A percentile compares a stretch with the other conserved stretches of the same genome.
phyloP scores from a whole-genome alignment of 2,113 vertebrate genomes.

The Pituophis catenifer region DNA sequence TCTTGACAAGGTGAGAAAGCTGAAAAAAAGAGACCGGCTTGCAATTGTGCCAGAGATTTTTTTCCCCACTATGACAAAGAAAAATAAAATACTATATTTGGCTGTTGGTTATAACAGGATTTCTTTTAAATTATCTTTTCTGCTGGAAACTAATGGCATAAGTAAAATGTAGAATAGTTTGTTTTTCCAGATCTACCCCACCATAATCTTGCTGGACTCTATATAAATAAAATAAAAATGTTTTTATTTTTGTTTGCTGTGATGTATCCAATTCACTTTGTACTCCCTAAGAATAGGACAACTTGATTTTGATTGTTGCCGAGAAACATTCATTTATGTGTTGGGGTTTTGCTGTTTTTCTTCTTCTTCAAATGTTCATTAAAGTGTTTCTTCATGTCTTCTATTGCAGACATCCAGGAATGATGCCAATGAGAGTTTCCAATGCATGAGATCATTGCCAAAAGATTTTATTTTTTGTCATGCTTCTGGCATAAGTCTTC shows the following conservation, averaged over 20 bases:
- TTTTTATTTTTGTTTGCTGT: background rate
- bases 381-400: slow-evolving; percentile 9
- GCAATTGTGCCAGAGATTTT: background rate
- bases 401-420: slow-evolving; percentile 21
- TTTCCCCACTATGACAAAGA: background rate
- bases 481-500: slow-evolving; percentile 4
- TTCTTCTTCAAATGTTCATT: background rate
- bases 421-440: slow-evolving; percentile 21
- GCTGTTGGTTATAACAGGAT: background rate
- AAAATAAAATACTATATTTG: background rate
- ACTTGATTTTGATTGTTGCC: background rate
- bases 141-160: slow-evolving; percentile 14
- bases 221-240: background rate
- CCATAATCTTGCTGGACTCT: background rate
- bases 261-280: slow-evolving; percentile 1
- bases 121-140: background rate
- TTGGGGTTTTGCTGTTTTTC: background rate
- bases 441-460: slow-evolving; percentile 20
- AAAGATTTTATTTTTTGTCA: background rate
- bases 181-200: background rate
- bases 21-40: background rate
- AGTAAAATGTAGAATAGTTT: slow-evolving; percentile 18
- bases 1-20: background rate
- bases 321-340: background rate
- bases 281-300: background rate